Base-by-base conservation (phyloP, 2,888 invertebrate genomes). In the Taphrorychus bicolor region DNA sequence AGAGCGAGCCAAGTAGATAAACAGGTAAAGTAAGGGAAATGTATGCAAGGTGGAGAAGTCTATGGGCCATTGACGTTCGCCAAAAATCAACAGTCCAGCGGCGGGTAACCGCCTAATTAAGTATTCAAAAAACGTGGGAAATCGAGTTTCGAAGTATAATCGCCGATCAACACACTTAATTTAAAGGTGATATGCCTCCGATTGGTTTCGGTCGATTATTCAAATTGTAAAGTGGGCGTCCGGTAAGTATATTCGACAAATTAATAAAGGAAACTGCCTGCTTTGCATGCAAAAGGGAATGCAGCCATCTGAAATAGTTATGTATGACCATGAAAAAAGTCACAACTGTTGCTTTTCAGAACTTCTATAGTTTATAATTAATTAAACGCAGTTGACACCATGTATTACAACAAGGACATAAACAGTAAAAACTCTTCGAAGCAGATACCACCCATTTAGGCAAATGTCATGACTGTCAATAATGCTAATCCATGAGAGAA, bases 51-150 rank as follows among this genome's bases (percentile, higher is more conserved):
- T 11, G 32, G 11, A 32, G 32, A 7, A 32, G n/a, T 32, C 14
- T 7, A 17, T 17, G 9, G 45, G 45, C 45, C 45, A 45, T 45
- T 45, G 45, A 14, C 45, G 45, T 45, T 45, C 5, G 16, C 2
- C 14, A 9, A 7, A 32, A 32, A 11, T 32, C 32, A 32, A 11
- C 32, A 32, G n/a, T n/a, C n/a, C n/a, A 32, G 14, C 45, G 45
- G 45, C 2, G 17, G 45, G 14, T 16, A 17, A 4, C 32, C 32
- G 14, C 5, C 14, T 45, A 45, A 45, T 45, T 45, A 45, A 17
- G 45, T 18, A 59, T 62, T 54, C 54, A 56, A 62, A 24, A 24
- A 32, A 56, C 63, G 63, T 63, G 57, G 63, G 57, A 40, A 40
- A 51, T 57, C 51, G 42, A 49, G 57, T 51, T 62, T 41, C 40